Evolutionary conservation across 1,140 invertebrate genomes (phyloP), one percentile per base, ranked within the genome.

Genomic region (Plutomurus gul): DNA sequence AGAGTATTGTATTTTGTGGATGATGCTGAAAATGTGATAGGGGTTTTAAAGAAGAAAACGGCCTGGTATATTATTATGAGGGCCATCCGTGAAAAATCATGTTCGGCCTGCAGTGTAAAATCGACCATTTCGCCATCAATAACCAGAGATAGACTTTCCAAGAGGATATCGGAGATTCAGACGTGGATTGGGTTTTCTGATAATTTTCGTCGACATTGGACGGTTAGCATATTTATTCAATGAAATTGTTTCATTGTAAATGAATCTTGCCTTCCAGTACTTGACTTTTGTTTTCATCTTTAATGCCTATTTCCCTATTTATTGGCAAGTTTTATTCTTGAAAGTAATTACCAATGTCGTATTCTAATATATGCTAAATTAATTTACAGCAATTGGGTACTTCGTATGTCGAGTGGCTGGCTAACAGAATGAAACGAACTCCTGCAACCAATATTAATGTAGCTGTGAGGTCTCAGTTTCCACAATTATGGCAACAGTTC

Each of bases 1-100:
- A 86, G 87, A 81, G 88, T 89, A 3, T 78, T 89, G 16, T 89
- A 88, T 84, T 89, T 88, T 82, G 33, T 88, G 8, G 87, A 88
- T 80, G 78, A 79, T 25, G 51, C 85, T 30, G 78, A 83, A 18
- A 82, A 84, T 77, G 86, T 88, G 0, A 87, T 89, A 76, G 88
- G 88, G 16, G 46, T 89, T 6, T 79, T 88, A 25, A 89, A 89
- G 80, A 88, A 88, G 84, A 89, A 89, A 84, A 88, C 88, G 13
- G 84, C 86, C 30, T 89, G 88, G 88, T 88, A 88, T 81, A 87
- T 89, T 46, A 85, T 88, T 33, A 83, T 86, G 56, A 76, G 88
- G 81, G 87, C 88, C 27, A 83, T 88, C 8, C 78, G 88, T 60
- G 88, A 89, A 78, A 88, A 89, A 84, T 76, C 60, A 20, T 82